These are phyloP conservation scores for Cybosia mesomella DNA, from an alignment of 2,888 invertebrate genomes.

Conservation along the genomic window DNA sequence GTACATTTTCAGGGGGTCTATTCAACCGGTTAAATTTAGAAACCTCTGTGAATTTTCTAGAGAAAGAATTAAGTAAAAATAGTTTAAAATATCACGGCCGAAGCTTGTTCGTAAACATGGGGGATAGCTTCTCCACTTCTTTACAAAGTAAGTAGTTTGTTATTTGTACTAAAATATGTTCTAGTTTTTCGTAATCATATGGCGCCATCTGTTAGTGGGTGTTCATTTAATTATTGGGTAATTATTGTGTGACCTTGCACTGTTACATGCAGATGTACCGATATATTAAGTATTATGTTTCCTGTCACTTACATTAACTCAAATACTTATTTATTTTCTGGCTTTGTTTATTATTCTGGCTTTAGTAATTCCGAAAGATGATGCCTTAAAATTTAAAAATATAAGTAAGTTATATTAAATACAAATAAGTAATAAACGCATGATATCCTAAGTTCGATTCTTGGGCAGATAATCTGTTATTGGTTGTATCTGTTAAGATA, in stretches of 20 bases:
- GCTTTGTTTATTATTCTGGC: too few relatives aligned
- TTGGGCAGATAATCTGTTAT: too few relatives aligned
- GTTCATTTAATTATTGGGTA: not conserved
- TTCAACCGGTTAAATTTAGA: slow-evolving; percentile 71
- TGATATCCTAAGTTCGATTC: too few relatives aligned
- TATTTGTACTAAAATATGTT: not conserved
- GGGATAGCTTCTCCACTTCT: slow-evolving; percentile 75
- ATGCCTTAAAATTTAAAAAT: too few relatives aligned
- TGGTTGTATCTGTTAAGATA: too few relatives aligned
- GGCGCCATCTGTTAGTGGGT: not conserved
- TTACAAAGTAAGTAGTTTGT: slow-evolving; percentile 68
- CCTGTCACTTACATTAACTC: too few relatives aligned
- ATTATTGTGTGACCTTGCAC: not conserved
- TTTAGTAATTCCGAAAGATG: too few relatives aligned
- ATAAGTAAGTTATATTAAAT: too few relatives aligned
- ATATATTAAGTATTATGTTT: too few relatives aligned
- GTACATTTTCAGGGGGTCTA: slow-evolving; percentile 78
- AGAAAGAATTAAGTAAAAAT: slow-evolving; percentile 62
- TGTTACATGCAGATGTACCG: too few relatives aligned
- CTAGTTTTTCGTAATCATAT: not conserved
- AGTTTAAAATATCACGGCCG: slow-evolving; percentile 66
- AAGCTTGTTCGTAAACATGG: slow-evolving; percentile 61
- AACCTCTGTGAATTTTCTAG: slow-evolving; percentile 64
- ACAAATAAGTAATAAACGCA: too few relatives aligned
- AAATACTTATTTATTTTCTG: too few relatives aligned